Conservation (phyloP, 2,888 invertebrate genomes). For the Amphipoea lucens region DNA sequence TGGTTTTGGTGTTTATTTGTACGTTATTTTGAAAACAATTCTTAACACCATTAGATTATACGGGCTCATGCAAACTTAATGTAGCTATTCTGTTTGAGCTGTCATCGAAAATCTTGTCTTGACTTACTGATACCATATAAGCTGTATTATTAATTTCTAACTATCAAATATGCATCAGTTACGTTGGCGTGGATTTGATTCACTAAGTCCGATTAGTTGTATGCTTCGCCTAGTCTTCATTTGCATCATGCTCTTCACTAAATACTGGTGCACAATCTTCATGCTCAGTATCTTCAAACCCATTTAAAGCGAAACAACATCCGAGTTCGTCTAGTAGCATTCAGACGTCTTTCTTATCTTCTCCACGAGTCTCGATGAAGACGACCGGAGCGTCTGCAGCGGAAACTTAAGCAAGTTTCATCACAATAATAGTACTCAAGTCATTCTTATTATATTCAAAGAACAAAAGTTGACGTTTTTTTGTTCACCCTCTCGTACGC, state of each 20-base stretch:
- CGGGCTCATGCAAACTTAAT: background rate
- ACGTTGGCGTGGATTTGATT: background rate
- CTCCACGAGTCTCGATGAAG: conserved; percentile 35
- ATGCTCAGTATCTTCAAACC: conserved; percentile 16
- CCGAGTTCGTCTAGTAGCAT: conserved; percentile 7
- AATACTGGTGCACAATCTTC: background rate
- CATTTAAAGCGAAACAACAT: conserved; percentile 25
- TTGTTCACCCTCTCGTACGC: conserved; percentile 49
- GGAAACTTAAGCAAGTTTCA: conserved; percentile 51
- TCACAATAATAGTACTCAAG: conserved; percentile 45
- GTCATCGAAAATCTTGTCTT: background rate
- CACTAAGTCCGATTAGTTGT: background rate
- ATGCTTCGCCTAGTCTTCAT: background rate
- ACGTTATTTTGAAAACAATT: background rate
- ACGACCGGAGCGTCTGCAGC: conserved; percentile 29
- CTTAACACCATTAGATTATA: background rate
- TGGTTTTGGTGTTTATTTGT: background rate
- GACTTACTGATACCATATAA: background rate
- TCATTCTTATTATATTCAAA: conserved; percentile 39
- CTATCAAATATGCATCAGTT: background rate
- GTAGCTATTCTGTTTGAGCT: background rate
- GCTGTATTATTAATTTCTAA: background rate
- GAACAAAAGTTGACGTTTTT: conserved; percentile 57
- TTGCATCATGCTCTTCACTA: background rate
- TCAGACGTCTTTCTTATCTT: conserved; percentile 38